Conservation (phyloP, 2,113 vertebrate genomes). For the Numida meleagris region DNA sequence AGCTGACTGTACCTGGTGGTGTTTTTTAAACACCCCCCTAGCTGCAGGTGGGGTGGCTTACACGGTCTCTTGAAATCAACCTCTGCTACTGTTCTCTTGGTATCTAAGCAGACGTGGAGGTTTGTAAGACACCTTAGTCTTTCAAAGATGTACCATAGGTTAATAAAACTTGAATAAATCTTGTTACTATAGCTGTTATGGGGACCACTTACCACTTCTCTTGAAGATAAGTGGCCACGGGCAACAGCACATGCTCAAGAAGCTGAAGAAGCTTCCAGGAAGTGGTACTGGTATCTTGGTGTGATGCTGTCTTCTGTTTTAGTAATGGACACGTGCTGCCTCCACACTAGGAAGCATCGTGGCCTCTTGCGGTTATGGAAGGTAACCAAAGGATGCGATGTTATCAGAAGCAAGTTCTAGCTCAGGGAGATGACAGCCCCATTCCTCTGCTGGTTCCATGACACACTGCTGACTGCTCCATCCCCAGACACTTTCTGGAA, state of each 20-base stretch:
- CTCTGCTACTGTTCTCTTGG: neutral
- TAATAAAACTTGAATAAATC: neutral
- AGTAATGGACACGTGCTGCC: neutral
- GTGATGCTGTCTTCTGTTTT: neutral
- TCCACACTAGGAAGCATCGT: neutral
- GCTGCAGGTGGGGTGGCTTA: neutral
- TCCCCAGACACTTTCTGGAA: neutral
- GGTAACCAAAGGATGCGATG: neutral
- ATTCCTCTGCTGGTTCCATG: neutral
- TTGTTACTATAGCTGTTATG: neutral
- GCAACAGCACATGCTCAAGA: neutral
- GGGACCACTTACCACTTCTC: no score
- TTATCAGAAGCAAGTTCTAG: neutral
- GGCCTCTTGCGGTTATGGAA: neutral
- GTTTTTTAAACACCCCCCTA: neutral
- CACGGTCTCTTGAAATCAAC: neutral
- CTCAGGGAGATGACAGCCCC: neutral
- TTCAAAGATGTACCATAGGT: neutral
- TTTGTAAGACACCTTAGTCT: neutral
- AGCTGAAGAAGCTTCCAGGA: neutral
- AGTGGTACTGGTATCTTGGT: neutral
- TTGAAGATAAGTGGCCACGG: neutral
- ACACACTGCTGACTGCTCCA: neutral
- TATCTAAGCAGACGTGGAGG: neutral
- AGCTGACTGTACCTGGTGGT: neutral